A percentile compares a stretch with the other conserved stretches of the same genome.
phyloP scores from a whole-genome alignment of 1,140 invertebrate genomes.

The Drosophila sp. region DNA sequence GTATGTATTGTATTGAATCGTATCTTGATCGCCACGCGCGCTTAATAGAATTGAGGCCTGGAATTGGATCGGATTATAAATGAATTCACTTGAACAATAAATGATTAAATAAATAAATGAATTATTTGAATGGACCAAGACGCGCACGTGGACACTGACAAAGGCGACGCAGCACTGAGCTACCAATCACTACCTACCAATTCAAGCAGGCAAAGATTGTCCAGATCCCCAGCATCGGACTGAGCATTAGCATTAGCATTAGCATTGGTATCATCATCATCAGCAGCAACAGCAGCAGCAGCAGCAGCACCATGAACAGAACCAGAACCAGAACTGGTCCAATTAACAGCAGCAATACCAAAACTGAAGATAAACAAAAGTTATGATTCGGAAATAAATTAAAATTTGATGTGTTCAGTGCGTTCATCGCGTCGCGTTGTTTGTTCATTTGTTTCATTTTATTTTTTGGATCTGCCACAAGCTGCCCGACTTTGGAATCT shows the following conservation, averaged over 20 bases:
- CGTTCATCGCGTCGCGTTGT: conserved; percentile 26
- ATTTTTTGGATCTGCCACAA: conserved; percentile 44
- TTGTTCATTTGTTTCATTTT: too few species aligned
- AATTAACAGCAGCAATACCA: conserved; percentile 27
- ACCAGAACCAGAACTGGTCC: conserved; percentile 27
- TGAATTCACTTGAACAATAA: conserved; percentile 36
- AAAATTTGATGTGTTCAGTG: conserved; percentile 69
- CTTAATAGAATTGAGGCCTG: too few species aligned
- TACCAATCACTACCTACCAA: too few species aligned
- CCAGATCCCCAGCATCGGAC: conserved; percentile 18
- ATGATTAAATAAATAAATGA: not conserved
- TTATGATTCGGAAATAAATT: conserved; percentile 79
- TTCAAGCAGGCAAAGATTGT: conserved; percentile 21
- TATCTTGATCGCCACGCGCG: too few species aligned
- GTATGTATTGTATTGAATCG: not conserved
- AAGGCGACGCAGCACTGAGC: conserved; percentile 52
- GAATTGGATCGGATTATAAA: not conserved
- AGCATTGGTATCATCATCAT: conserved; percentile 14
- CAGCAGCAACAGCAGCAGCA: conserved; percentile 36
- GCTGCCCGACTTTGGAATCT: conserved; percentile 35
- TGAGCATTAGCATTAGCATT: conserved; percentile 1
- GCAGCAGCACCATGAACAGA: conserved; percentile 2
- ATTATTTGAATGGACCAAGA: conserved; percentile 12
- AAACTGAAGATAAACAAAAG: conserved; percentile 74
- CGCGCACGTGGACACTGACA: conserved; percentile 54